Conservation (phyloP, 2,888 invertebrate genomes). For the Agrilus cyanescens region DNA sequence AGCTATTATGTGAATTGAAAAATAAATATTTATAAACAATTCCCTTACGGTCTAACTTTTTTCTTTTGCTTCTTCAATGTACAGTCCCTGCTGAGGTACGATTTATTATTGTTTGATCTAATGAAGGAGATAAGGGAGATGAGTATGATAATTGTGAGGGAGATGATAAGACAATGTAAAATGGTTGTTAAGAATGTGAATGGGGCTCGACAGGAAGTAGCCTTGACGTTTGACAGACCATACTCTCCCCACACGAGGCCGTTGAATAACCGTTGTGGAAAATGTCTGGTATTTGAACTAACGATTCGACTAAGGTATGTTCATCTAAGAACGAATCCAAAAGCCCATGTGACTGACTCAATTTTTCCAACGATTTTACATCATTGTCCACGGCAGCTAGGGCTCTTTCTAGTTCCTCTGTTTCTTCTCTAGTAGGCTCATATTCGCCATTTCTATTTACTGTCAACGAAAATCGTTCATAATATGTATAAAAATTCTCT, state of each 20-base stretch:
- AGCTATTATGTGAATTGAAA: too few species aligned
- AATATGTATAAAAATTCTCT: not conserved
- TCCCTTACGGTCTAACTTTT: too few species aligned
- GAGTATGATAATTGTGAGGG: too few species aligned
- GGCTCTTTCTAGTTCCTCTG: conserved; percentile 79
- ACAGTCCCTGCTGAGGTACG: too few species aligned
- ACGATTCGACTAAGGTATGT: conserved; percentile 36
- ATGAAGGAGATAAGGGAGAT: too few species aligned
- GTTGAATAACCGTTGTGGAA: conserved; percentile 36
- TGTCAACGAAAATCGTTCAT: conserved; percentile 24
- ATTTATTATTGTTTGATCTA: too few species aligned
- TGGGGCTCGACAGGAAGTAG: conserved; percentile 17
- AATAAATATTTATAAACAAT: too few species aligned
- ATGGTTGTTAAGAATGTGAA: conserved; percentile 13
- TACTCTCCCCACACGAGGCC: conserved; percentile 29
- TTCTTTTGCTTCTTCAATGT: too few species aligned
- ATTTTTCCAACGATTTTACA: conserved; percentile 56
- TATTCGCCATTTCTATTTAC: conserved; percentile 60
- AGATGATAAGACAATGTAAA: not conserved
- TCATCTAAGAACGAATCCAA: conserved; percentile 54
- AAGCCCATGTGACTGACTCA: conserved; percentile 47
- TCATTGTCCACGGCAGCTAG: conserved; percentile 66
- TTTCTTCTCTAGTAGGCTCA: conserved; percentile 65
- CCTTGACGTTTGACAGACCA: conserved; percentile 19
- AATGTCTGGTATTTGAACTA: conserved; percentile 38